These are phyloP conservation scores for Peribatodes rhomboidaria DNA, from an alignment of 2,888 invertebrate species.

Conservation along the genomic window DNA sequence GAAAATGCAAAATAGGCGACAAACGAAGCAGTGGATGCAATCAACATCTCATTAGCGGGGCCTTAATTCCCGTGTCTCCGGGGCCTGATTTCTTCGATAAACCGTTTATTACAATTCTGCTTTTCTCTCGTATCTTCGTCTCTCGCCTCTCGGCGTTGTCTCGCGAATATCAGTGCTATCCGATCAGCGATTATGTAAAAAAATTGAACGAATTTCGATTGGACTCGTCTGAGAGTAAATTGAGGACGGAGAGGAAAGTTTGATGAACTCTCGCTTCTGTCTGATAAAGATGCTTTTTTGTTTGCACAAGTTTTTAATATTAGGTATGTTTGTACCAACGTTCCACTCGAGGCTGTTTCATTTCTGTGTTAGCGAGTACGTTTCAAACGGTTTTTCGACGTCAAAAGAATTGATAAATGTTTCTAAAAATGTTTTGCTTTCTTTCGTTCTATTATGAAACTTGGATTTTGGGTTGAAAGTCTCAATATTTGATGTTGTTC, in stretches of 20 bases:
- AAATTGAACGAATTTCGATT: slow-evolving; percentile 70
- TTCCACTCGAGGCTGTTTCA: slow-evolving; percentile 5
- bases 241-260: slow-evolving; percentile 67
- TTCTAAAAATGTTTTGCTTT: not conserved
- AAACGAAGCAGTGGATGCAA: slow-evolving; percentile 77
- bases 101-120: slow-evolving; percentile 76
- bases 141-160: slow-evolving; percentile 56
- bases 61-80: slow-evolving; percentile 77
- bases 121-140: slow-evolving; percentile 45
- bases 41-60: slow-evolving; percentile 84
- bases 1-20: slow-evolving; percentile 71
- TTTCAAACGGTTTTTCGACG: not conserved
- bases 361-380: slow-evolving; percentile 1
- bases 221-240: slow-evolving; percentile 68
- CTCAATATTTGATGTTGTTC: not conserved
- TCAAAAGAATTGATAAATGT: not conserved
- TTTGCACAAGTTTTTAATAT: slow-evolving; percentile 22
- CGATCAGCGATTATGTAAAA: slow-evolving; percentile 73
- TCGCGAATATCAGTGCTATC: slow-evolving; percentile 67
- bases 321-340: slow-evolving; percentile 10
- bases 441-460: not conserved
- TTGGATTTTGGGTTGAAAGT: not conserved
- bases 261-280: slow-evolving; percentile 66
- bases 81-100: slow-evolving; percentile 77
- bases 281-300: slow-evolving; percentile 50